Base-by-base conservation (phyloP, 2,113 vertebrate species). In the Anser brachyrhynchus region DNA sequence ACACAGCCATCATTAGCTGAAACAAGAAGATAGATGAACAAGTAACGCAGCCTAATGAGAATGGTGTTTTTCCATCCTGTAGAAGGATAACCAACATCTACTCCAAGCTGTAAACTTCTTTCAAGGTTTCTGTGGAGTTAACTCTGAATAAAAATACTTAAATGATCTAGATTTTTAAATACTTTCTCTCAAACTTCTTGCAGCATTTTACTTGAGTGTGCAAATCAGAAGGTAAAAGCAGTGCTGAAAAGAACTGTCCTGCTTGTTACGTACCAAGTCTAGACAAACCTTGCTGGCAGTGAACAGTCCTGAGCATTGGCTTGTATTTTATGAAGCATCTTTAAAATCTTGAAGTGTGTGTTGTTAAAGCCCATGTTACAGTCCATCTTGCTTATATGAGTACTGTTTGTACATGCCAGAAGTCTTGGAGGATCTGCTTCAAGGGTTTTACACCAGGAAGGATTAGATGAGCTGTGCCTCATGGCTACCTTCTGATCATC, bases 1-100 rank as follows among this genome's bases (percentile, higher is more conserved):
- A 95, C 51, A 25, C 80, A 92, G 66, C 66, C 77, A 4, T 94
- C 65, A 16, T 96, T 87, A 72, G 62, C 82, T 94, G 54, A 43
- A 96, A 61, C 22, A 49, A 52, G 78, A 87, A 82, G 52, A 59
- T 4, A 65, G 43, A 80, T 87, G 89, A 92, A 76, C 57, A 80
- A 89, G 78, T 84, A 29, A 51, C 2, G 1, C 31, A 26, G 21
- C 70, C 22, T 80, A 44, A 44, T 71, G 49, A 80, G 55, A 72
- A 20, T 11, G 23, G 62, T 44, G 4, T 83, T 95, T 94, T 94
- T 92, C 82, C 83, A 87, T 89, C 43, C 14, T 61, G 35, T 57
- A 37, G 49, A 64, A 91, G 35, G 21, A 73, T 71, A 8, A 2
- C 33, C n/a, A 33, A 11, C 2, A 2, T 84, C 12, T 86, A 1